phyloP scores from a whole-genome alignment of 2,888 invertebrate genomes.

The Yponomeuta plumbellus region DNA sequence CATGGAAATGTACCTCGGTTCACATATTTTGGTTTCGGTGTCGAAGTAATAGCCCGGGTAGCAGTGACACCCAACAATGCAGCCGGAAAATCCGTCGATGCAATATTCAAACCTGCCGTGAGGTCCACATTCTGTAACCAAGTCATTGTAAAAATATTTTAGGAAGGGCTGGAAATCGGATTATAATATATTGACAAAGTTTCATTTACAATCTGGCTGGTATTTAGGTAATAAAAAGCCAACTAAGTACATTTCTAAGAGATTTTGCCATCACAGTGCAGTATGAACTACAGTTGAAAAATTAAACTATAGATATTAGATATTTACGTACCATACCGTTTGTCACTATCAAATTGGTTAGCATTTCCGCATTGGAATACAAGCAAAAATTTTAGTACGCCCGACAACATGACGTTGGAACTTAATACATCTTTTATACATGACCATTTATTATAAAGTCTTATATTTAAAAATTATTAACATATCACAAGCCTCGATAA shows the following conservation, averaged over 20 bases:
- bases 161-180: no score
- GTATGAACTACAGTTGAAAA: no score
- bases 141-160: no score
- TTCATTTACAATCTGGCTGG: not conserved
- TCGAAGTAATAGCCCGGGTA: slow-evolving; percentile 68
- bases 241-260: no score
- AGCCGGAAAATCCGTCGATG: slow-evolving; percentile 57
- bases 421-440: not conserved
- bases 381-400: not conserved
- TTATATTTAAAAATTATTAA: not conserved
- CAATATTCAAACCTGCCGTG: slow-evolving; percentile 67
- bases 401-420: not conserved
- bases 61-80: slow-evolving; percentile 66
- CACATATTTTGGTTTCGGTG: slow-evolving; percentile 64
- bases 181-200: not conserved
- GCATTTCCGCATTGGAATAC: not conserved
- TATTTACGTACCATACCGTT: not conserved
- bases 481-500: not conserved
- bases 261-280: no score
- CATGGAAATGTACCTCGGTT: slow-evolving; percentile 46
- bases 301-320: slow-evolving; percentile 20
- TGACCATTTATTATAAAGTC: not conserved
- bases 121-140: slow-evolving; percentile 53
- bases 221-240: not conserved
- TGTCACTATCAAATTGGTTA: not conserved